Evolutionary conservation across 1,140 invertebrate genomes (phyloP), one percentile per base, ranked within the genome.

Genomic region (Drosophila triauraria): DNA sequence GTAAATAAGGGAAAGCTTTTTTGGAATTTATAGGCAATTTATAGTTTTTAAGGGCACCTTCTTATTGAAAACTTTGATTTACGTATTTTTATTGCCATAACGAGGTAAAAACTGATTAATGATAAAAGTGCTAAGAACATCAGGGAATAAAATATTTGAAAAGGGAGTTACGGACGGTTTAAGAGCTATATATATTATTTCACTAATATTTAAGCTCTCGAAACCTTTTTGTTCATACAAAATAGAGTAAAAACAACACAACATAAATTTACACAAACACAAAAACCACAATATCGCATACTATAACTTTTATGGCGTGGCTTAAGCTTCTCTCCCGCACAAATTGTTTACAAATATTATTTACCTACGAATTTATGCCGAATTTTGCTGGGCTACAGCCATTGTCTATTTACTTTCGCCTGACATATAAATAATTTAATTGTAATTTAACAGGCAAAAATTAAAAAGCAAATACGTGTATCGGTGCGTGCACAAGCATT

Each of bases 401-500:
- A 12, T 51, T 27, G 42, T 9, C 32, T 42, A 75, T 53, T 42
- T 48, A 20, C 42, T 43, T 68, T 67, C n/a, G 46, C 20, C 27
- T 30, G 47, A 48, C 30, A 50, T 56, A 86, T 79, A 87, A 72
- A 88, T 82, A 74, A 80, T 75, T 80, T 70, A 80, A 80, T 80
- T 87, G 77, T 70, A 74, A 75, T 77, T 88, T 80, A 74, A 80
- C 43, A 72, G 75, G 63, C 71, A 72, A 51, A 80, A 59, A 76
- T 63, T 44, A 74, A 69, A 78, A 88, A 50, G 70, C 71, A 82
- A 83, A 88, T 64, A 68, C 59, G 47, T 70, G 67, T 69, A 70
- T 64, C 61, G 46, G 75, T 84, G 61, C 47, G 59, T 51, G 35
- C 46, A 53, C 65, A 85, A 87, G 63, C 85, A 61, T 75, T 88